phyloP scores from a whole-genome alignment of 2,888 invertebrate species.

The Caenorhabditis angaria region DNA sequence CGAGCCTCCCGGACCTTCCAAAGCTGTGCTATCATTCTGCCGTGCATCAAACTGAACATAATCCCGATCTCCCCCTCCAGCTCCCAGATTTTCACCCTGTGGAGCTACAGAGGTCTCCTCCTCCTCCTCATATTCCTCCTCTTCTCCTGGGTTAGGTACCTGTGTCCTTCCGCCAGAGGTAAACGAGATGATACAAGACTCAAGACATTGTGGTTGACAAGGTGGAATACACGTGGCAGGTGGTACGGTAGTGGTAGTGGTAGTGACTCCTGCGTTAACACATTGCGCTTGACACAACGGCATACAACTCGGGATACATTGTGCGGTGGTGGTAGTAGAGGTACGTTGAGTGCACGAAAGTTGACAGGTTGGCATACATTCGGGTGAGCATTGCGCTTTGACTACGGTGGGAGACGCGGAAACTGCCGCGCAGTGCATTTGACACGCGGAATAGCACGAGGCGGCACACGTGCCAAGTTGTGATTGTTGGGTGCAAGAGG shows the following conservation, averaged over 20 bases:
- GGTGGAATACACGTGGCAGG: constrained; percentile 36
- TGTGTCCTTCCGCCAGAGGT: constrained; percentile 2
- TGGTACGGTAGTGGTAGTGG: constrained; percentile 10
- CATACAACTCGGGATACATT: constrained; percentile 53
- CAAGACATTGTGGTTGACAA: constrained; percentile 46
- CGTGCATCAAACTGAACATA: no score
- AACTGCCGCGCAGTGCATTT: constrained; percentile 29
- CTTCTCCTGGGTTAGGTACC: constrained; percentile 7
- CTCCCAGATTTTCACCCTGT: no score
- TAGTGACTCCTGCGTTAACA: constrained; percentile 22
- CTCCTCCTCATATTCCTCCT: constrained; percentile 10
- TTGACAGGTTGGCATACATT: constrained; percentile 42
- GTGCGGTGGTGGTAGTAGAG: constrained; percentile 23
- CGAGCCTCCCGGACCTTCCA: no score
- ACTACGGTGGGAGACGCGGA: constrained; percentile 22
- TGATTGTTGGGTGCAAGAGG: constrained; percentile 16
- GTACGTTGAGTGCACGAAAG: constrained; percentile 35
- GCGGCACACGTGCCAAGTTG: constrained; percentile 37
- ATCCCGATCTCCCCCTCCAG: no score
- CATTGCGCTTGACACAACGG: constrained; percentile 46
- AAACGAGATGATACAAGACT: constrained; percentile 33
- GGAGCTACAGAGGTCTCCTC: background rate
- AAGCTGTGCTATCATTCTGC: no score
- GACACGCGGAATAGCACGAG: constrained; percentile 49
- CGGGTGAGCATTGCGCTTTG: constrained; percentile 30